These are phyloP conservation scores for Labroides dimidiatus DNA, from an alignment of 2,797 vertebrate species.

Conservation along the genomic window DNA sequence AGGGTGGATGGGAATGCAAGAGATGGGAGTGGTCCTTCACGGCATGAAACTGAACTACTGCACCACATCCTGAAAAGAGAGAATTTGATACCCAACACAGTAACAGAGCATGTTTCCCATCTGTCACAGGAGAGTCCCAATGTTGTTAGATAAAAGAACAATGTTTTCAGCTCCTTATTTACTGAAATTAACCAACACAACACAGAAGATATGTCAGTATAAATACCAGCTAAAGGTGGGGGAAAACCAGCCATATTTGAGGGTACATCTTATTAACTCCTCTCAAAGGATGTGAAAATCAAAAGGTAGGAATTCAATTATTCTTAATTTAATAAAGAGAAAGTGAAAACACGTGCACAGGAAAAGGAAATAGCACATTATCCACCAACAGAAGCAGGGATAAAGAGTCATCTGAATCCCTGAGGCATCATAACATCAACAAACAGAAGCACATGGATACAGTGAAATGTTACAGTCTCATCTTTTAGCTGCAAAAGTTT, in stretches of 20 bases:
- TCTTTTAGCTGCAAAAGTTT: neutral
- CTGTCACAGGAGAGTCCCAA: constrained; percentile 13
- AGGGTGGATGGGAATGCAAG: constrained; percentile 62
- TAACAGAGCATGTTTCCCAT: constrained; percentile 41
- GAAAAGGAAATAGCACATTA: constrained; percentile 29
- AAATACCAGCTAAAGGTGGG: too few relatives aligned
- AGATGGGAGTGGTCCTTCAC: constrained; percentile 70
- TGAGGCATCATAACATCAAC: neutral
- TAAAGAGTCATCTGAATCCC: constrained; percentile 1
- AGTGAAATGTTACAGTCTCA: too few relatives aligned
- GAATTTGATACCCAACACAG: constrained; percentile 45
- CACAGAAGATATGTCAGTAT: neutral
- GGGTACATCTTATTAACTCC: neutral
- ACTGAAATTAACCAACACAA: neutral
- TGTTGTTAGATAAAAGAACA: neutral
- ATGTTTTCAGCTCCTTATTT: neutral
- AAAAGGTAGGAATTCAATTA: too few relatives aligned
- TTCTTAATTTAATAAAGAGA: too few relatives aligned
- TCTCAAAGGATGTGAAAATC: neutral
- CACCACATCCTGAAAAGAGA: constrained; percentile 39
- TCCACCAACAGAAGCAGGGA: neutral
- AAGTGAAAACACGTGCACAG: neutral
- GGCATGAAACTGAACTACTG: constrained; percentile 40
- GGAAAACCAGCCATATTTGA: too few relatives aligned
- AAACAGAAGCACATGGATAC: neutral